phyloP scores from a whole-genome alignment of 2,888 invertebrate species.

The Cacoxenus indagator region DNA sequence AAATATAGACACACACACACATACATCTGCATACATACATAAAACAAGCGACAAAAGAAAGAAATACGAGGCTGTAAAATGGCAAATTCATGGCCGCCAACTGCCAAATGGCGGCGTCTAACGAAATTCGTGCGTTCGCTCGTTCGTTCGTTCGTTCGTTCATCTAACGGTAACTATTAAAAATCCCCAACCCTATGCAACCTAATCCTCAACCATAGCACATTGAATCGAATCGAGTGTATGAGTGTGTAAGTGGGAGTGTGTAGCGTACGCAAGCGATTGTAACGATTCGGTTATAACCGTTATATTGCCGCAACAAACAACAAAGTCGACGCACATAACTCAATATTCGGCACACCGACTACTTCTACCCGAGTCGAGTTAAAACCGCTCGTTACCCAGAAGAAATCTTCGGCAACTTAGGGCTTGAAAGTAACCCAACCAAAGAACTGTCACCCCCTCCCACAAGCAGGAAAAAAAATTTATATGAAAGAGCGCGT shows the following conservation, averaged over 20 bases:
- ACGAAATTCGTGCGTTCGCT: background rate
- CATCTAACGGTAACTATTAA: slow-evolving; percentile 58
- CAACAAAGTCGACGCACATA: slow-evolving; percentile 65
- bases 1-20: slow-evolving; percentile 2
- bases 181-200: slow-evolving; percentile 48
- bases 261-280: slow-evolving; percentile 32
- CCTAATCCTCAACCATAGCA: background rate
- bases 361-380: too few species aligned
- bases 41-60: slow-evolving; percentile 33
- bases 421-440: too few species aligned
- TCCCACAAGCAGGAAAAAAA: too few species aligned
- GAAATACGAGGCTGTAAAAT: slow-evolving; percentile 71
- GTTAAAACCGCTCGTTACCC: background rate
- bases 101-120: slow-evolving; percentile 37
- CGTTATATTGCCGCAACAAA: slow-evolving; percentile 65
- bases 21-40: slow-evolving; percentile 10
- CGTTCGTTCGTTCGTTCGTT: background rate
- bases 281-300: slow-evolving; percentile 65
- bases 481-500: too few species aligned
- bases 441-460: background rate
- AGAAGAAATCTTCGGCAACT: background rate
- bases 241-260: too few species aligned
- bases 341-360: slow-evolving; percentile 66
- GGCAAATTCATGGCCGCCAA: slow-evolving; percentile 71
- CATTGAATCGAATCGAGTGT: too few species aligned